These are phyloP conservation scores for Apus apus DNA, from an alignment of 2,113 vertebrate species.

Conservation along the genomic window DNA sequence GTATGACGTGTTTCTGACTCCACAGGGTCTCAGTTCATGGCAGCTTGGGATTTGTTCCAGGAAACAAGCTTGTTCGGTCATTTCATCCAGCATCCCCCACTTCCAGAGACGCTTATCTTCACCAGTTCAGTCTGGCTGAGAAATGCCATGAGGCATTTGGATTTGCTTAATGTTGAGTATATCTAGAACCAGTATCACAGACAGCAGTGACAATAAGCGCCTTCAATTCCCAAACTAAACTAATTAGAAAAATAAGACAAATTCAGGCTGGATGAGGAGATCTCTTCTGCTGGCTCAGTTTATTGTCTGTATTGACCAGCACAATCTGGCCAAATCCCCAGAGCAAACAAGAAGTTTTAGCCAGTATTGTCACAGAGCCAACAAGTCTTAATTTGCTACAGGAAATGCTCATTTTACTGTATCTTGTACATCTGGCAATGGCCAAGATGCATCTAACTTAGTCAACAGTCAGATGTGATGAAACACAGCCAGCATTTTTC, in stretches of 20 bases:
- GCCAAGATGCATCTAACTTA: slow-evolving; percentile 65
- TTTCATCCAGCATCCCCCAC: background rate
- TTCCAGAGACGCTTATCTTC: background rate
- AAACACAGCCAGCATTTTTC: slow-evolving; percentile 67
- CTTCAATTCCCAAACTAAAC: background rate
- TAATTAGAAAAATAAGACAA: background rate
- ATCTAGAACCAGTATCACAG: background rate
- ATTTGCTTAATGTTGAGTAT: background rate
- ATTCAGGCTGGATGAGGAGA: slow-evolving; percentile 8
- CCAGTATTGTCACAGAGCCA: slow-evolving; percentile 40
- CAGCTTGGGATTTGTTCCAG: background rate
- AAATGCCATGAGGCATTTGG: background rate
- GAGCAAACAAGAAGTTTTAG: slow-evolving; percentile 60
- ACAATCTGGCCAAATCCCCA: slow-evolving; percentile 67
- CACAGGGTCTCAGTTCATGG: background rate
- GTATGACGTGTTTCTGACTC: background rate
- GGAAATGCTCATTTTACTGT: slow-evolving; percentile 67
- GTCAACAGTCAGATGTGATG: slow-evolving; percentile 69
- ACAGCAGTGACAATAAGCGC: background rate
- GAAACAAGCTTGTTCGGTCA: background rate
- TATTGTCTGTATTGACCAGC: slow-evolving; percentile 59
- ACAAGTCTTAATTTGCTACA: slow-evolving; percentile 68
- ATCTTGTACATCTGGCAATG: slow-evolving; percentile 66
- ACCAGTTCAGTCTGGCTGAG: background rate
- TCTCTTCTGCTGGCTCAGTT: slow-evolving; percentile 24